Percentiles rank a stretch among this genome's conserved stretches.
Conservation (phyloP, 2,888 invertebrate genomes). For the Ctenicera cuprea region DNA sequence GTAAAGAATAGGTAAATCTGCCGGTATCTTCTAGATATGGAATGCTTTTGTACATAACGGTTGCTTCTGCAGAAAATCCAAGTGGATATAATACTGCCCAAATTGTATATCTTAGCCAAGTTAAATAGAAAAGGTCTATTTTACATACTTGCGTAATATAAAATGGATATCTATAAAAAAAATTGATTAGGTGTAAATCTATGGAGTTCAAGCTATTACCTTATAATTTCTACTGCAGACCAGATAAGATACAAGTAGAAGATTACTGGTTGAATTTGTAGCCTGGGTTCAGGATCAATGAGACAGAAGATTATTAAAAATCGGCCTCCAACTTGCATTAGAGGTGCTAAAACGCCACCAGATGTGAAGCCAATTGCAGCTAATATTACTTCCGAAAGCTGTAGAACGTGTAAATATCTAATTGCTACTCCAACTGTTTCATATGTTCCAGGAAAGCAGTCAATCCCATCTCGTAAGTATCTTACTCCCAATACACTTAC, state of each 20-base stretch:
- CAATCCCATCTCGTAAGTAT: conserved; percentile 84
- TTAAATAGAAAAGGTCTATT: conserved; percentile 83
- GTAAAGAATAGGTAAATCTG: conserved; percentile 84
- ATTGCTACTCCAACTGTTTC: conserved; percentile 84
- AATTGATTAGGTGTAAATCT: not conserved
- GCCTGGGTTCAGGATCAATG: conserved; percentile 88
- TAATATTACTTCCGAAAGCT: conserved; percentile 92
- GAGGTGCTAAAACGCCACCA: conserved; percentile 82
- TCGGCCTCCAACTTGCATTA: conserved; percentile 88
- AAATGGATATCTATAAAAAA: conserved; percentile 87
- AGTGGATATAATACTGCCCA: conserved; percentile 97
- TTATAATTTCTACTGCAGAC: conserved; percentile 87
- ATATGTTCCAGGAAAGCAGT: conserved; percentile 82
- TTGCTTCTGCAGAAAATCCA: conserved; percentile 91
- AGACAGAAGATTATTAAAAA: conserved; percentile 82
- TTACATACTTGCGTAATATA: conserved; percentile 89
- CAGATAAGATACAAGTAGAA: conserved; percentile 92
- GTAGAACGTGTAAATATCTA: conserved; percentile 88
- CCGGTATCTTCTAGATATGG: conserved; percentile 92
- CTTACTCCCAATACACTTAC: conserved; percentile 83
- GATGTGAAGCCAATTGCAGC: conserved; percentile 92
- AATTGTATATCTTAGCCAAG: conserved; percentile 94
- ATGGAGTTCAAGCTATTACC: conserved; percentile 74
- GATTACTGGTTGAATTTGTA: conserved; percentile 91
- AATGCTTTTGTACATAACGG: conserved; percentile 87